These are phyloP conservation scores for Eulemur rufifrons DNA, from an alignment of 2,113 vertebrate species.

Conservation along the genomic window DNA sequence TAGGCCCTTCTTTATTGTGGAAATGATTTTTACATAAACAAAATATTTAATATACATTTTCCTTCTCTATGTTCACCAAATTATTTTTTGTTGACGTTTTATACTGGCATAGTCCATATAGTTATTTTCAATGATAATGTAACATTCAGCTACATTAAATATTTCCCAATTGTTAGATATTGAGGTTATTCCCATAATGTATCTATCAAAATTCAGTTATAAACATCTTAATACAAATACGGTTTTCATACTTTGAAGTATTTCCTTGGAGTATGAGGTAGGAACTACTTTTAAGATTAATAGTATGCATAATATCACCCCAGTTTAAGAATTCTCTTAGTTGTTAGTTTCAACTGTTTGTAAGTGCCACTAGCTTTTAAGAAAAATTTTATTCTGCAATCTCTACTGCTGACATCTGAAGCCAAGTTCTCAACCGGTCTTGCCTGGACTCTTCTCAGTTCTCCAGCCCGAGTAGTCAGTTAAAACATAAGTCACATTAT, in stretches of 20 bases:
- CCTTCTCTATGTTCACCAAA: neutral
- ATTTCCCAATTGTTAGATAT: neutral
- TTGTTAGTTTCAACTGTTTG: constrained; percentile 24
- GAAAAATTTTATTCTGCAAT: neutral
- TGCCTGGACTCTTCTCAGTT: neutral
- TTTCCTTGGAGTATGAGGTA: neutral
- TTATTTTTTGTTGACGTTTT: constrained; percentile 37
- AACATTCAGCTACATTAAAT: neutral
- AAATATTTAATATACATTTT: neutral
- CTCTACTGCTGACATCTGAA: neutral
- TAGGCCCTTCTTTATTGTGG: neutral
- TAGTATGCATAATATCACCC: neutral
- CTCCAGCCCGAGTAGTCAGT: neutral
- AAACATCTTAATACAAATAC: constrained; percentile 18
- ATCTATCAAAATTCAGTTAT: neutral
- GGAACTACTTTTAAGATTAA: neutral
- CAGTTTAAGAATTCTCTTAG: constrained; percentile 11
- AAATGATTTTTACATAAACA: constrained; percentile 40
- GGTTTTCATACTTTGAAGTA: constrained; percentile 5
- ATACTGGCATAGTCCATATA: neutral
- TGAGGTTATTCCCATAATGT: constrained; percentile 1
- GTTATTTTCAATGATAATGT: constrained; percentile 38
- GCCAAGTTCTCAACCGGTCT: neutral
- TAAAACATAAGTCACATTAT: neutral
- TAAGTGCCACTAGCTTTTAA: neutral